Conservation (phyloP, 1,140 invertebrate species). For the Pectinophora gossypiella region DNA sequence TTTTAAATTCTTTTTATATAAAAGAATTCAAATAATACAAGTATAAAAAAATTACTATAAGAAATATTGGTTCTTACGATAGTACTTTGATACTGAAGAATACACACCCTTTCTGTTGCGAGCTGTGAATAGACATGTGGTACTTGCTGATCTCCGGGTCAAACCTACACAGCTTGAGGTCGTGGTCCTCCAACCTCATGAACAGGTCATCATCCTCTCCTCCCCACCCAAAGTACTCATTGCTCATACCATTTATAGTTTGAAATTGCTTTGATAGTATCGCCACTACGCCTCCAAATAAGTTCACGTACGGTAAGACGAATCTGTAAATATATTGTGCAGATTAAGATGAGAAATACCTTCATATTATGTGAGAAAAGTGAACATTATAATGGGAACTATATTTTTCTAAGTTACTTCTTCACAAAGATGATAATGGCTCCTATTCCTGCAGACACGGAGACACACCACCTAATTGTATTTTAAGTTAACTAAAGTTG, state of each 20-base stretch:
- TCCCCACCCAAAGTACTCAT: slow-evolving; percentile 91
- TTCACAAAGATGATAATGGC: too few relatives aligned
- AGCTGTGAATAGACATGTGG: slow-evolving; percentile 85
- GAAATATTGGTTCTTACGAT: slow-evolving; percentile 14
- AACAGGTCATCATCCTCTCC: slow-evolving; percentile 95
- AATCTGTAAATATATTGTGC: slow-evolving; percentile 82
- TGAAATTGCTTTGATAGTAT: slow-evolving; percentile 84
- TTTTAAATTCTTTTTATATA: too few relatives aligned
- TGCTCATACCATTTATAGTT: slow-evolving; percentile 94
- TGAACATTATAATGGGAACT: too few relatives aligned
- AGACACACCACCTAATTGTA: too few relatives aligned
- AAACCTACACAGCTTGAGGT: slow-evolving; percentile 81
- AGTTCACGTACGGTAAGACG: slow-evolving; percentile 83
- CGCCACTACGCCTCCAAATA: slow-evolving; percentile 87
- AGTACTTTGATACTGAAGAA: not conserved
- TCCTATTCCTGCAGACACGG: too few relatives aligned
- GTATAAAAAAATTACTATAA: too few relatives aligned
- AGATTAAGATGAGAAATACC: too few relatives aligned
- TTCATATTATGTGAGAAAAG: too few relatives aligned
- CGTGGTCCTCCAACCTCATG: slow-evolving; percentile 72
- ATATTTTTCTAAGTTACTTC: too few relatives aligned
- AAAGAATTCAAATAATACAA: too few relatives aligned
- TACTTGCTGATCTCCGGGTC: slow-evolving; percentile 83
- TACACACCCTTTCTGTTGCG: slow-evolving; percentile 75
- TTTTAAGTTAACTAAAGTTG: too few relatives aligned